Evolutionary conservation across 2,797 vertebrate genomes (phyloP).

Genomic region (Vireo griseus): DNA sequence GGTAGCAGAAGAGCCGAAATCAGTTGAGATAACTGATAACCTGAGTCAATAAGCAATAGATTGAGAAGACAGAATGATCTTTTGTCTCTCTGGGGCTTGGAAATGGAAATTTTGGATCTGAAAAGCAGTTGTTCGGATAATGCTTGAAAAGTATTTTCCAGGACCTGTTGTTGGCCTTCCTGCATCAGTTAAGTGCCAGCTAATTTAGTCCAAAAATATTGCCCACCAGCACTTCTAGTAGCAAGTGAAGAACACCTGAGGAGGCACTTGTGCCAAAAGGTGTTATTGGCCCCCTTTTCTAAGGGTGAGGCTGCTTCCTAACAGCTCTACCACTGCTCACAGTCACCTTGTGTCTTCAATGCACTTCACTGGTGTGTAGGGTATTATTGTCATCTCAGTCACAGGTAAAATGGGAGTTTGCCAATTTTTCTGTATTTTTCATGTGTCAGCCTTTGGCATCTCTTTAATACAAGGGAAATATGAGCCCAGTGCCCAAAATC

Average conservation of each 20-base stretch:
- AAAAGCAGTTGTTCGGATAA: neutral
- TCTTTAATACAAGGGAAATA: neutral
- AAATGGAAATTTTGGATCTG: neutral
- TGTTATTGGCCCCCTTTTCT: neutral
- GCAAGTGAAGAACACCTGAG: neutral
- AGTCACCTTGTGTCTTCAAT: neutral
- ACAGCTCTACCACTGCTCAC: neutral
- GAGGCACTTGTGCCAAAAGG: neutral
- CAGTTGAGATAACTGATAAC: conserved; percentile 15
- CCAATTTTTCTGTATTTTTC: neutral
- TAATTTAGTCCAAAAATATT: neutral
- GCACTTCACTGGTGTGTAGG: neutral
- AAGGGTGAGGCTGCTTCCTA: neutral
- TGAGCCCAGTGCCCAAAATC: neutral
- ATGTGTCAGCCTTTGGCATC: neutral
- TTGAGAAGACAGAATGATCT: neutral
- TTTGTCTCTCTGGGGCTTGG: neutral
- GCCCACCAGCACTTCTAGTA: neutral
- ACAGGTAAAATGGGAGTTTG: neutral
- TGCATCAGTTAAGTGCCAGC: neutral
- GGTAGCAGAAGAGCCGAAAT: conserved; percentile 12
- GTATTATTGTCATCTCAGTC: neutral
- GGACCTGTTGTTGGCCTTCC: neutral
- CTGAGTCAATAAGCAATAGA: neutral
- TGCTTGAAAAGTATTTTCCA: neutral